Percentiles rank a stretch among this genome's conserved stretches.
Conservation (phyloP, 2,888 invertebrate species). For the Spodoptera exigua region DNA sequence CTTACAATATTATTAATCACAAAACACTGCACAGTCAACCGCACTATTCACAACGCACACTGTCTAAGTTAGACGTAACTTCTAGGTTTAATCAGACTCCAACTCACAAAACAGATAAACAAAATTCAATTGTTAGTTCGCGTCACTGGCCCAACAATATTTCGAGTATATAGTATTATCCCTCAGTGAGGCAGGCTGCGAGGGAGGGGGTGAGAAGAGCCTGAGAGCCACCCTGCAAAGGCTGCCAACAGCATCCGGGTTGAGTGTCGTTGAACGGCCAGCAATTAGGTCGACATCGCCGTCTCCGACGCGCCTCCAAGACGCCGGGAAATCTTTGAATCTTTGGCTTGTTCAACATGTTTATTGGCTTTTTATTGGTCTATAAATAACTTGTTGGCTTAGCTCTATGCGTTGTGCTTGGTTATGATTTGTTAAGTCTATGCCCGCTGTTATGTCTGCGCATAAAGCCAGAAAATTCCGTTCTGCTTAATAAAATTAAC, state of each 20-base stretch:
- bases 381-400: constrained; percentile 57
- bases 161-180: constrained; percentile 65
- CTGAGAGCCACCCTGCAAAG: constrained; percentile 64
- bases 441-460: constrained; percentile 37
- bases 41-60: constrained; percentile 11
- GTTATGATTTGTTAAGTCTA: constrained; percentile 48
- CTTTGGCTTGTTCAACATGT: constrained; percentile 59
- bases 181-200: constrained; percentile 57
- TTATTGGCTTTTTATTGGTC: constrained; percentile 58
- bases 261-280: constrained; percentile 82
- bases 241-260: constrained; percentile 79
- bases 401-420: constrained; percentile 35
- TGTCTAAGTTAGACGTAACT: not conserved
- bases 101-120: constrained; percentile 16
- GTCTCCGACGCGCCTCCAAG: constrained; percentile 68
- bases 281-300: constrained; percentile 82
- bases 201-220: constrained; percentile 52
- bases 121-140: constrained; percentile 27
- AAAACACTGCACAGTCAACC: not conserved
- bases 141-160: constrained; percentile 44
- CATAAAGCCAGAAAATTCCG: constrained; percentile 21
- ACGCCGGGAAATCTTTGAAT: constrained; percentile 66
- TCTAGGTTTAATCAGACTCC: not conserved
- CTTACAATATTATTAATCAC: constrained; percentile 6
- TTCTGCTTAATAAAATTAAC: constrained; percentile 23